phyloP scores from a whole-genome alignment of 2,797 vertebrate genomes.

The Esox masquinongy region DNA sequence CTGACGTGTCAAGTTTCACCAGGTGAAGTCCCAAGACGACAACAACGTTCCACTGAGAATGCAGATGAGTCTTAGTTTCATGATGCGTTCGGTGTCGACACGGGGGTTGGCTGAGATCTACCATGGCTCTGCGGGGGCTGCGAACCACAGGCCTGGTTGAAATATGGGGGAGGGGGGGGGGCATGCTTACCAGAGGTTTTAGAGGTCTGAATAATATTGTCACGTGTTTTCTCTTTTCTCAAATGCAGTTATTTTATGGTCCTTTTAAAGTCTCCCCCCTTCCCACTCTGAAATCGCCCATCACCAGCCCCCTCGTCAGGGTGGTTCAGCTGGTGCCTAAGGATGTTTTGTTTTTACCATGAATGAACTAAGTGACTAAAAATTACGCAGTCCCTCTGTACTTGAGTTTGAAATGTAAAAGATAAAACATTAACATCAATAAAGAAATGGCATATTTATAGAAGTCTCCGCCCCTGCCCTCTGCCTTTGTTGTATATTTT shows the following conservation, averaged over 20 bases:
- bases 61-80: not conserved
- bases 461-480: slow-evolving; percentile 5
- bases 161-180: not conserved
- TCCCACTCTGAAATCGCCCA: not conserved
- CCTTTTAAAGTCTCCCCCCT: slow-evolving; percentile 10
- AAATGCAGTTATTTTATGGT: slow-evolving; percentile 41
- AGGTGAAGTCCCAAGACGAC: not conserved
- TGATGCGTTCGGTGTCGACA: not conserved
- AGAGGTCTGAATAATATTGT: slow-evolving; percentile 9
- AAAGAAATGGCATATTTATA: slow-evolving; percentile 58
- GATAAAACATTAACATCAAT: slow-evolving; percentile 37
- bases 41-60: not conserved
- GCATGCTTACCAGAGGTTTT: slow-evolving; percentile 27
- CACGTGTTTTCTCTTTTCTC: slow-evolving; percentile 30
- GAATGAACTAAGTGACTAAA: slow-evolving; percentile 16
- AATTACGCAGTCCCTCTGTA: slow-evolving; percentile 9
- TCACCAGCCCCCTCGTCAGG: slow-evolving; percentile 7
- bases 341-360: slow-evolving; percentile 11
- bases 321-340: slow-evolving; percentile 25
- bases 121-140: not conserved
- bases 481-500: slow-evolving; percentile 7
- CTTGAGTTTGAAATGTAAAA: slow-evolving; percentile 30
- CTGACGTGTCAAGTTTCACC: not conserved
- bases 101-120: not conserved
- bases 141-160: not conserved